A percentile compares a stretch with the other conserved stretches of the same genome.
Conservation (phyloP, 2,113 vertebrate genomes). For the Ptyas mucosa region DNA sequence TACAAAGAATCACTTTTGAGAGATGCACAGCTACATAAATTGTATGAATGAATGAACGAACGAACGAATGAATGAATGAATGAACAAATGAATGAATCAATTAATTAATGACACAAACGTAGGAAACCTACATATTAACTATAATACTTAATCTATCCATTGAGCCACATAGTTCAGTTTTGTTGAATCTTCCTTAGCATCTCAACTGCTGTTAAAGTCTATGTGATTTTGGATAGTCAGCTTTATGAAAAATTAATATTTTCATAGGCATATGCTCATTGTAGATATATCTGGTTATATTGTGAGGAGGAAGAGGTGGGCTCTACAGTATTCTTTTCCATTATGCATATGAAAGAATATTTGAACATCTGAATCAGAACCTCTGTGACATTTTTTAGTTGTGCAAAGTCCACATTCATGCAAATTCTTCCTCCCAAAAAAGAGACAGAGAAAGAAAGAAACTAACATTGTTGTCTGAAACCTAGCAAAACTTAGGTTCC, state of each 20-base stretch:
- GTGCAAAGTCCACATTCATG: background rate
- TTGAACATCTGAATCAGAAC: background rate
- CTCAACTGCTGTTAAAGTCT: background rate
- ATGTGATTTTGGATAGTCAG: background rate
- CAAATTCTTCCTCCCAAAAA: background rate
- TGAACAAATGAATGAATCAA: background rate
- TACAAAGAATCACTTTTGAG: background rate
- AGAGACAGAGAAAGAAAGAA: background rate
- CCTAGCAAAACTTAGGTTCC: background rate
- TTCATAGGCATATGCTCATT: background rate
- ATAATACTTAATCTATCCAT: background rate
- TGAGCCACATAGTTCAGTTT: background rate
- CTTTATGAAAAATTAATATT: background rate
- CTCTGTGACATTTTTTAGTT: background rate
- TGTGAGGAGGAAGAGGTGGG: background rate
- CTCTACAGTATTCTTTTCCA: background rate
- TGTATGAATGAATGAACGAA: background rate
- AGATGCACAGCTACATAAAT: background rate
- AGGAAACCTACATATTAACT: background rate
- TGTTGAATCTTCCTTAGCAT: background rate
- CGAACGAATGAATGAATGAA: rapidly evolving
- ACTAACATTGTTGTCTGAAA: background rate
- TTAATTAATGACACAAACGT: background rate
- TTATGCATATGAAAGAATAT: background rate
- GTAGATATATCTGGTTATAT: background rate